These are phyloP conservation scores for Drosophila conformis DNA, from an alignment of 2,888 invertebrate species.

Conservation along the genomic window DNA sequence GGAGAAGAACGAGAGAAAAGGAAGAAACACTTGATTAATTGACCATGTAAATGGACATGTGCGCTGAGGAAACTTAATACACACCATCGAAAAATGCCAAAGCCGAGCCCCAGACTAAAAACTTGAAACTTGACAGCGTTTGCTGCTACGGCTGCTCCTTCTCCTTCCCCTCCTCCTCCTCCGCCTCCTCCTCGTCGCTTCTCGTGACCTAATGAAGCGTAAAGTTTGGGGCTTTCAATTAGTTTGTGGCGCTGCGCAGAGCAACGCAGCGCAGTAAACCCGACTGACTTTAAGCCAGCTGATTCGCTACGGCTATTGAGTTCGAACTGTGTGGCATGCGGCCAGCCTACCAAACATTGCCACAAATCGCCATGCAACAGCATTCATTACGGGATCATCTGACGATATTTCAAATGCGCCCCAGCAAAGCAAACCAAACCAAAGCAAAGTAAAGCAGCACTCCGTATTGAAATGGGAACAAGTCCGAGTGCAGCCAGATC, in stretches of 20 bases:
- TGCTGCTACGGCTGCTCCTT: slow-evolving; percentile 2
- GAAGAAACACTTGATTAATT: slow-evolving; percentile 65
- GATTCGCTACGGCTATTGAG: slow-evolving; percentile 40
- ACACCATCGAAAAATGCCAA: slow-evolving; percentile 13
- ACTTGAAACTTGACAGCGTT: slow-evolving; percentile 29
- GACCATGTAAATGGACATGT: slow-evolving; percentile 79
- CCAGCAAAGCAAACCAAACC: background rate
- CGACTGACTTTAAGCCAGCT: slow-evolving; percentile 3
- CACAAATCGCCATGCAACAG: slow-evolving; percentile 60
- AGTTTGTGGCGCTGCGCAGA: slow-evolving; percentile 22
- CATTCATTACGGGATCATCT: slow-evolving; percentile 73
- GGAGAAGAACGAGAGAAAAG: background rate
- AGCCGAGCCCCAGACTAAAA: slow-evolving; percentile 48
- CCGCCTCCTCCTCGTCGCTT: background rate
- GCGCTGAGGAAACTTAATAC: slow-evolving; percentile 72
- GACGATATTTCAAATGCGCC: slow-evolving; percentile 70
- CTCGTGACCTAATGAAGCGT: slow-evolving; percentile 71
- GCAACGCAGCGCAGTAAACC: background rate
- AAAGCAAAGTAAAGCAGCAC: slow-evolving; percentile 5
- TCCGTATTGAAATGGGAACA: slow-evolving; percentile 54
- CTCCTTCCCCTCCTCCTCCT: background rate
- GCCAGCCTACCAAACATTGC: slow-evolving; percentile 25
- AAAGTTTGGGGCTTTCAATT: slow-evolving; percentile 73
- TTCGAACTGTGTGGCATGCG: slow-evolving; percentile 40
- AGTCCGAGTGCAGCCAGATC: slow-evolving; percentile 68